Conservation (phyloP, 2,888 invertebrate genomes). For the Arge pagana region DNA sequence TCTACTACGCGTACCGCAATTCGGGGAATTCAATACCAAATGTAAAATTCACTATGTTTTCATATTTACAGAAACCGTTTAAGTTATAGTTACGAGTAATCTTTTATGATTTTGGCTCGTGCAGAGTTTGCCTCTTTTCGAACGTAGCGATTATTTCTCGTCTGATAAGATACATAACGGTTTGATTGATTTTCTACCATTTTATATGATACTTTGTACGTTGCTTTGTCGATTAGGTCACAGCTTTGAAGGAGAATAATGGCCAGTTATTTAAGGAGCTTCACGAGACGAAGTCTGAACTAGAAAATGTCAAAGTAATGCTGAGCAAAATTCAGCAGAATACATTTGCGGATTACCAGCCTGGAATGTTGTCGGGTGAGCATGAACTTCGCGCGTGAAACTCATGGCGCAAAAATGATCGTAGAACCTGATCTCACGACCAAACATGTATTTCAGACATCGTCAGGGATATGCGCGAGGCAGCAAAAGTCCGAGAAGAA, state of each 20-base stretch:
- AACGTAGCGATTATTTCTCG: no score
- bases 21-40: no score
- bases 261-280: slow-evolving; percentile 76
- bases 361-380: slow-evolving; percentile 55
- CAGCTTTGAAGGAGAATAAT: slow-evolving; percentile 71
- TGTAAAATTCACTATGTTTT: no score
- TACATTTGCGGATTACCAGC: slow-evolving; percentile 50
- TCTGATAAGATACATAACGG: no score
- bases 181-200: no score
- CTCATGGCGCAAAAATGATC: not conserved
- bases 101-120: no score
- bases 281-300: slow-evolving; percentile 71
- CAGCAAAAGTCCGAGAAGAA: slow-evolving; percentile 52
- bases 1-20: no score
- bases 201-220: no score
- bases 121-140: no score
- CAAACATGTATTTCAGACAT: slow-evolving; percentile 43
- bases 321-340: slow-evolving; percentile 45
- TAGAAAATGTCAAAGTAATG: slow-evolving; percentile 51
- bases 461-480: slow-evolving; percentile 54
- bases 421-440: not conserved
- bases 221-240: no score
- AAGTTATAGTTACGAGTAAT: no score
- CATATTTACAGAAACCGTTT: no score
- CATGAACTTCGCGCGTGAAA: slow-evolving; percentile 15